A percentile compares a stretch with the other conserved stretches of the same genome.
Evolutionary conservation across 2,797 vertebrate species (phyloP).

Genomic region (Cossypha niveicapilla): DNA sequence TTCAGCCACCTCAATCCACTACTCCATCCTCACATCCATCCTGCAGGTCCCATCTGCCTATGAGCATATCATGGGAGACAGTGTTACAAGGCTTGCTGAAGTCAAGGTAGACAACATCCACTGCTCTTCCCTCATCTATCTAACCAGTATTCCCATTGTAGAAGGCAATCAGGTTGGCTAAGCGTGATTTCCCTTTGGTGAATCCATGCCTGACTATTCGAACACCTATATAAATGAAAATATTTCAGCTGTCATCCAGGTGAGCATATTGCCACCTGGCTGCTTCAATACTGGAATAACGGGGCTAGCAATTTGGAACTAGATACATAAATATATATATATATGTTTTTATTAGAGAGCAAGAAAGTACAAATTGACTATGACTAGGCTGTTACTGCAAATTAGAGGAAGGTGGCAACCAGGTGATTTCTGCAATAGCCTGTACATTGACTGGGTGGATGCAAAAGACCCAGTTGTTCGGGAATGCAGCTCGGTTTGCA

Average conservation of each 20-base stretch:
- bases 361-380: not conserved
- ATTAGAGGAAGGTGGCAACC: not conserved
- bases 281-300: not conserved
- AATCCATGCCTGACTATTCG: not conserved
- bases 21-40: not conserved
- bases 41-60: not conserved
- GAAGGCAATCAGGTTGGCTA: not conserved
- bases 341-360: not conserved
- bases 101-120: not conserved
- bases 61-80: not conserved
- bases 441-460: fast-evolving
- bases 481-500: not conserved
- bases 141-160: not conserved
- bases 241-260: not conserved
- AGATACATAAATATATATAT: too few relatives aligned
- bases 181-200: not conserved
- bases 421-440: not conserved
- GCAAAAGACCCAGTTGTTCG: not conserved
- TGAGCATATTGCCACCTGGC: not conserved
- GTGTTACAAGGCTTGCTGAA: not conserved
- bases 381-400: not conserved
- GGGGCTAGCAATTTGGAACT: not conserved
- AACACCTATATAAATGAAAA: not conserved
- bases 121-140: not conserved
- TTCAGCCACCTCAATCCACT: not conserved